Evolutionary conservation across 2,113 vertebrate genomes (phyloP).

Genomic region (Lophochroa leadbeateri): DNA sequence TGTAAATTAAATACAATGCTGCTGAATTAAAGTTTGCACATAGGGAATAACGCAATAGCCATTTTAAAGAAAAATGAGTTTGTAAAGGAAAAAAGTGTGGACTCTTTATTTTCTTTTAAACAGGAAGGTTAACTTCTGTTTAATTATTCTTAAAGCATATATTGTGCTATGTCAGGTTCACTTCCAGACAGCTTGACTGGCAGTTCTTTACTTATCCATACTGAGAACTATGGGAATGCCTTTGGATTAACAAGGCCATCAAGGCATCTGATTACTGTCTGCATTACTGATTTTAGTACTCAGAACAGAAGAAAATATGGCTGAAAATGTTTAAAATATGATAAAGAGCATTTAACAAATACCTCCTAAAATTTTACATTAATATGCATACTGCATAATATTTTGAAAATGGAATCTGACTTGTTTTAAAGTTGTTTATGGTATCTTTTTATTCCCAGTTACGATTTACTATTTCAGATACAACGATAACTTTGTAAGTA

Average conservation of each 20-base stretch:
- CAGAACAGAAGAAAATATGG: not conserved
- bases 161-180: not conserved
- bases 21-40: not conserved
- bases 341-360: not conserved
- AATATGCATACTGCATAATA: not conserved
- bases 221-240: not conserved
- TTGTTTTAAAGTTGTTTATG: not conserved
- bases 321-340: not conserved
- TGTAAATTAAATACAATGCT: not conserved
- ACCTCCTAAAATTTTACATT: not conserved
- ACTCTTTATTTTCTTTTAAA: not conserved
- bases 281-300: not conserved
- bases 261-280: not conserved
- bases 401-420: not conserved
- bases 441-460: not conserved
- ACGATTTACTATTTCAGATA: not conserved
- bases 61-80: not conserved
- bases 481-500: not conserved
- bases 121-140: not conserved
- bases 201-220: not conserved
- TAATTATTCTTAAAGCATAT: not conserved
- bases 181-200: not conserved
- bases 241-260: not conserved
- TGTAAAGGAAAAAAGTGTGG: not conserved
- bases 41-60: not conserved